Evolutionary conservation across 2,888 invertebrate species (phyloP).

Genomic region (Andrena trimmerana): DNA sequence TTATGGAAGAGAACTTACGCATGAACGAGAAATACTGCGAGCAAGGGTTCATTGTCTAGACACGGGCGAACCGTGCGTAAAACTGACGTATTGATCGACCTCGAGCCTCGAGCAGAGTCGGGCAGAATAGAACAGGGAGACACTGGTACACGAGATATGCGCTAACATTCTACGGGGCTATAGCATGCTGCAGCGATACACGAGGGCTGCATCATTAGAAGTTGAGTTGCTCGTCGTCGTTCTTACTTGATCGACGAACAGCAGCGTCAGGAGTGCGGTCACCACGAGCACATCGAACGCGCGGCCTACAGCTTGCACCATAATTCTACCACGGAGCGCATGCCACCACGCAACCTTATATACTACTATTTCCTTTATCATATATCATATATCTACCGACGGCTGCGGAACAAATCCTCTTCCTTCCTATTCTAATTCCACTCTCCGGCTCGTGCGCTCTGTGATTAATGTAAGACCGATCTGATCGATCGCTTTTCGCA

Average conservation of each 20-base stretch:
- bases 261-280: constrained; percentile 63
- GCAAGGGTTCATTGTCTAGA: constrained; percentile 63
- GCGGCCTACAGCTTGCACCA: constrained; percentile 62
- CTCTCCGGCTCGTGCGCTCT: constrained; percentile 16
- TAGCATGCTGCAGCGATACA: constrained; percentile 62
- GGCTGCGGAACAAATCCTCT: constrained; percentile 43
- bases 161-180: constrained; percentile 64
- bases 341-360: constrained; percentile 59
- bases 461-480: not conserved
- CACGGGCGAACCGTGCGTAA: constrained; percentile 61
- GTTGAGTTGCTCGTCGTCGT: constrained; percentile 38
- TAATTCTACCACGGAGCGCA: constrained; percentile 63
- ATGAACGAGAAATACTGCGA: constrained; percentile 64
- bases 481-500: not conserved
- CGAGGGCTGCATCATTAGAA: constrained; percentile 57
- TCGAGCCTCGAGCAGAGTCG: constrained; percentile 51
- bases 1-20: constrained; percentile 61
- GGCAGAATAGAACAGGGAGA: constrained; percentile 60
- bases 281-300: constrained; percentile 55
- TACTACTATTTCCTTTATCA: constrained; percentile 38
- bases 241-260: constrained; percentile 73
- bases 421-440: constrained; percentile 39
- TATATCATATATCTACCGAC: constrained; percentile 44
- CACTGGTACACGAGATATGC: constrained; percentile 63
- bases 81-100: constrained; percentile 71